Evolutionary conservation across 2,797 vertebrate species (phyloP).

Genomic region (Periparus ater): DNA sequence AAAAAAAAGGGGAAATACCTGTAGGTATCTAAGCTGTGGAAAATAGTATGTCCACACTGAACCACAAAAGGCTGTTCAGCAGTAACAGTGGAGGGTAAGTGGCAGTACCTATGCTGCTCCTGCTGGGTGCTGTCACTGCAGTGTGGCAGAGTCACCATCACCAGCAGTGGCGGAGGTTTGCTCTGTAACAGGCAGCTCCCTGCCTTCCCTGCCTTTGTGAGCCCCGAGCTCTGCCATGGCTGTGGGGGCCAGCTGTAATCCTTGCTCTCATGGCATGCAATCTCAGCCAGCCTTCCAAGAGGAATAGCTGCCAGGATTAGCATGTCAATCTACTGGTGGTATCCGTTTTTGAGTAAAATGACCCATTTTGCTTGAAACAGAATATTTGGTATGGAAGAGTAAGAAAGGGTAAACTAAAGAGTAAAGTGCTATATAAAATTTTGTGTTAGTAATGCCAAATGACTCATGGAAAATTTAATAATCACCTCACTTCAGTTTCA

Average conservation of each 20-base stretch:
- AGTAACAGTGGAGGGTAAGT: neutral
- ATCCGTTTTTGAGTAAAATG: neutral
- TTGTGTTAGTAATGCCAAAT: slow-evolving; percentile 1
- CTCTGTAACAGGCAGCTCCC: neutral
- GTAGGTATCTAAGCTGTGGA: neutral
- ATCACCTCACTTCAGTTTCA: slow-evolving; percentile 19
- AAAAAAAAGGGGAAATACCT: neutral
- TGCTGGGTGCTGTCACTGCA: neutral
- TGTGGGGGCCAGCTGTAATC: neutral
- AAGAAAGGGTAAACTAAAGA: neutral
- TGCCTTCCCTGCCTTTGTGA: neutral
- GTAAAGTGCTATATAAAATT: neutral
- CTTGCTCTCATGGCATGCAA: neutral
- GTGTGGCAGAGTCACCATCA: neutral
- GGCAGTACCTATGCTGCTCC: neutral
- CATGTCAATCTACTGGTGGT: neutral
- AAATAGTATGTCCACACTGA: neutral
- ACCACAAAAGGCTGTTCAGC: neutral
- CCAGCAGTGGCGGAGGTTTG: neutral
- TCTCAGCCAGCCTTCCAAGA: neutral
- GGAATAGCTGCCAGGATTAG: neutral
- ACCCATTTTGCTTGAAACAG: neutral
- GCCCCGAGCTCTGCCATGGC: neutral
- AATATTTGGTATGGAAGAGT: neutral
- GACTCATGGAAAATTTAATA: slow-evolving; percentile 52